These are phyloP conservation scores for Stegophylla sp. DNA, from an alignment of 2,888 invertebrate genomes.

Conservation along the genomic window DNA sequence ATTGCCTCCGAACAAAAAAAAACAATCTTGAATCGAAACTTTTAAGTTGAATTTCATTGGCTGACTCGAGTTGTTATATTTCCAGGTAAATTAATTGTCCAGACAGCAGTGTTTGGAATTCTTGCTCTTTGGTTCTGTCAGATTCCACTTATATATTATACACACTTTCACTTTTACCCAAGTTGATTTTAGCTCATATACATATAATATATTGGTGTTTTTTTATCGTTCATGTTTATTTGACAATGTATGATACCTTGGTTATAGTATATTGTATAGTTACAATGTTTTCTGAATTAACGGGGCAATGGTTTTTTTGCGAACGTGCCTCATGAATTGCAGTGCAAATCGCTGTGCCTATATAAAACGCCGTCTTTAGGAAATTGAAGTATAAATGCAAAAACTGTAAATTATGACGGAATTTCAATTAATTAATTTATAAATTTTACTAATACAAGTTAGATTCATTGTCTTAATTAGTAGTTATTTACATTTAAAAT, in stretches of 20 bases:
- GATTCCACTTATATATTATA: slow-evolving; percentile 2
- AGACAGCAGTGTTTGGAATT: not conserved
- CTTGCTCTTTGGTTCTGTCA: slow-evolving; percentile 1
- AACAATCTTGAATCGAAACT: slow-evolving; percentile 5
- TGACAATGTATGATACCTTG: not conserved
- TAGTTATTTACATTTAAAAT: not conserved
- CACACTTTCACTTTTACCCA: slow-evolving; percentile 48
- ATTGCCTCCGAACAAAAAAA: slow-evolving; percentile 35
- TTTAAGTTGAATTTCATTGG: slow-evolving; percentile 27
- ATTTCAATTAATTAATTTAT: not conserved
- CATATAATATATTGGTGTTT: not conserved
- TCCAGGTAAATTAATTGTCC: slow-evolving; percentile 16
- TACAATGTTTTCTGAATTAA: slow-evolving; percentile 16
- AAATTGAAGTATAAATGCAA: not conserved
- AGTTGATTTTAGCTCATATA: slow-evolving; percentile 14
- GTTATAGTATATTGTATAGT: not conserved
- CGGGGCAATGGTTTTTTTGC: slow-evolving; percentile 39
- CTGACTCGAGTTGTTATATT: slow-evolving; percentile 1
- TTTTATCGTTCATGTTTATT: slow-evolving; percentile 13
- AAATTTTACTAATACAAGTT: not conserved
- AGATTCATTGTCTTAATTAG: not conserved
- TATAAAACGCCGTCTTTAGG: slow-evolving; percentile 41
- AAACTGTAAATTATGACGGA: not conserved
- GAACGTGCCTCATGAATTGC: slow-evolving; percentile 37
- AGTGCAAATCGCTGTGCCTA: slow-evolving; percentile 51